Evolutionary conservation across 2,113 vertebrate species (phyloP), one percentile per base, ranked within the genome.

Genomic region (Malurus alboscapulatus): DNA sequence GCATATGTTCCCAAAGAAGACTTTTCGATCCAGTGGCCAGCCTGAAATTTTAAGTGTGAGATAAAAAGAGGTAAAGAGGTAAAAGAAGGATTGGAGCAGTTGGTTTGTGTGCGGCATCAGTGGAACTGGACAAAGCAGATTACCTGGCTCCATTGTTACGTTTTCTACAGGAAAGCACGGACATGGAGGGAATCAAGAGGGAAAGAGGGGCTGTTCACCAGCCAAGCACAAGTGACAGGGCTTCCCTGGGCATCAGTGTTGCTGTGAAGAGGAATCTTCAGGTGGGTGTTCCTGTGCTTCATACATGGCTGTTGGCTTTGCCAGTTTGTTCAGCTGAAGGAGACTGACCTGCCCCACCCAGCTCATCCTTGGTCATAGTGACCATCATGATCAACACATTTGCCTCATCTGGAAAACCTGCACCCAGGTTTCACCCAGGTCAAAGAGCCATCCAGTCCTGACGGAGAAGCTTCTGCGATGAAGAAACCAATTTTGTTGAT

Each of bases 191-290:
- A 24, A 12, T 40, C 1, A 7, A 40, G 66, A 68, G 42, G 61
- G 65, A 68, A 65, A 42, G 53, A 63, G 17, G 25, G 53, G 9
- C 32, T 72, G 53, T 2, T 4, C 48, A 50, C 24, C 26, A 15
- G 29, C 14, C 61, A 55, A 21, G 53, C 32, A 38, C 4, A 26
- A 20, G 19, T 77, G 87, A 55, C n/a, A 14, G 27, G 14, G 16
- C 32, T 83, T 80, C 48, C 53, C 57, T 55, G 54, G 40, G 19
- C 25, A n/a, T 7, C 58, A n/a, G 72, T 0, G 0, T 2, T 50
- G 18, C 29, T 75, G 22, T 40, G 45, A 30, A 44, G 24, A 54
- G 7, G 14, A 15, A 47, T 27, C 13, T 34, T n/a, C 8, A 9
- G n/a, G 24, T 5, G 9, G 14, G 22, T 54, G 69, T 93, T 66